Base-by-base conservation (phyloP, 2,888 invertebrate species). In the Gryllus longicercus region DNA sequence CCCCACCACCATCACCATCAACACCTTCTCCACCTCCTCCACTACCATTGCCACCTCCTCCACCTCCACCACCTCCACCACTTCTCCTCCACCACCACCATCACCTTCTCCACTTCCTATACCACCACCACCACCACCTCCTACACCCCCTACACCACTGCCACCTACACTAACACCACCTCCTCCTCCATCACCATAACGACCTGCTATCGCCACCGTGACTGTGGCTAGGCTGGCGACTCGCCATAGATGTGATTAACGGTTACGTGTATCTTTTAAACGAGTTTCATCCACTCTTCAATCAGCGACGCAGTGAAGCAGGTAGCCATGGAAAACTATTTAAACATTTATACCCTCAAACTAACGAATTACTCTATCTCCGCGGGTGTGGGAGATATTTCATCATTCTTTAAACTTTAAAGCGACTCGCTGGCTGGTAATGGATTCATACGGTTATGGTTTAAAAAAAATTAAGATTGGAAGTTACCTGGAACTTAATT, bases 291-390 rank as follows among this genome's bases (percentile, higher is more conserved):
- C 12, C 63, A 63, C 63, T 63, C 4, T 63, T 18, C 63, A 18
- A n/a, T n/a, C 63, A n/a, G 16, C 16, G 63, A n/a, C 63, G 63
- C 63, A 63, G 38, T 11, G 11, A 63, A 63, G 63, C 14, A 63
- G 16, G 63, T 63, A 63, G n/a, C 63, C 16, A 14, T 63, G 63
- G 63, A n/a, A 63, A 18, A n/a, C 63, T 18, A 63, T 63, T 63
- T 63, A 63, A 63, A 63, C 63, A 63, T 63, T 63, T 63, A 63
- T 63, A 18, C 63, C 63, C n/a, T 63, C 63, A 63, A 63, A 38
- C 8, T 63, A 63, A 18, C 16, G 11, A 18, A 12, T 14, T 63
- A 18, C 16, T 18, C 63, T 38, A 38, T 18, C 63, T 63, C 8
- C 63, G 16, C 63, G 11, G 63, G 63, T 63, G 16, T 63, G 63